Conservation (phyloP, 2,113 vertebrate species). For the Engraulis encrasicolus region DNA sequence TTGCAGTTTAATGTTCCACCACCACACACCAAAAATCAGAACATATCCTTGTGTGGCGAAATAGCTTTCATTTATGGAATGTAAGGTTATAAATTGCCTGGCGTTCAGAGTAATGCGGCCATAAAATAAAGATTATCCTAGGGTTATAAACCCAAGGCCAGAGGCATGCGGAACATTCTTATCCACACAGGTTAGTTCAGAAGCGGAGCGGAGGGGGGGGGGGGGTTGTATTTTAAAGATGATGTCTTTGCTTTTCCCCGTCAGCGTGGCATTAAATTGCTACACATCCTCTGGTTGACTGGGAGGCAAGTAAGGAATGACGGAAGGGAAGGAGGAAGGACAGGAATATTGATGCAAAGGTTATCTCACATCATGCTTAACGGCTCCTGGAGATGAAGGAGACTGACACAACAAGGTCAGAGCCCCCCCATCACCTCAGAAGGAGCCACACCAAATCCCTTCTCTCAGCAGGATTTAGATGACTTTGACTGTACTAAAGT, state of each 20-base stretch:
- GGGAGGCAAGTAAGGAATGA: too few species aligned
- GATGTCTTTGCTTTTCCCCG: conserved; percentile 1
- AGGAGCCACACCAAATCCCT: neutral
- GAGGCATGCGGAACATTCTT: conserved; percentile 5
- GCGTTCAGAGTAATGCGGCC: conserved; percentile 29
- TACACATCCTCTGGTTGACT: conserved; percentile 32
- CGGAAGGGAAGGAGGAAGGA: conserved; percentile 16
- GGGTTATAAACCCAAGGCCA: conserved; percentile 31
- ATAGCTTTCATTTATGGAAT: conserved; percentile 32
- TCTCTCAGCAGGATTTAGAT: neutral
- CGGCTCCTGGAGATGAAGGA: conserved; percentile 6
- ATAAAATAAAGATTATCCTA: conserved; percentile 45
- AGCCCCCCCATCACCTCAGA: neutral
- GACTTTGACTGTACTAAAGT: neutral
- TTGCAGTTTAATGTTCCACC: conserved; percentile 44
- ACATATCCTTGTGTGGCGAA: neutral
- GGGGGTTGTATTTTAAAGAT: neutral
- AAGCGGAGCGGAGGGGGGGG: neutral
- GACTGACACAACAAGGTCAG: conserved; percentile 25
- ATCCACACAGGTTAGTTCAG: conserved; percentile 20
- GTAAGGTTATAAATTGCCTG: conserved; percentile 24
- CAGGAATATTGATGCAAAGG: conserved; percentile 49
- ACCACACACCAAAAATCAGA: conserved; percentile 32
- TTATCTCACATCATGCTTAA: conserved; percentile 4
- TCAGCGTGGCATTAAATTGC: neutral